Conservation (phyloP, 2,113 vertebrate genomes). For the Passer montanus region DNA sequence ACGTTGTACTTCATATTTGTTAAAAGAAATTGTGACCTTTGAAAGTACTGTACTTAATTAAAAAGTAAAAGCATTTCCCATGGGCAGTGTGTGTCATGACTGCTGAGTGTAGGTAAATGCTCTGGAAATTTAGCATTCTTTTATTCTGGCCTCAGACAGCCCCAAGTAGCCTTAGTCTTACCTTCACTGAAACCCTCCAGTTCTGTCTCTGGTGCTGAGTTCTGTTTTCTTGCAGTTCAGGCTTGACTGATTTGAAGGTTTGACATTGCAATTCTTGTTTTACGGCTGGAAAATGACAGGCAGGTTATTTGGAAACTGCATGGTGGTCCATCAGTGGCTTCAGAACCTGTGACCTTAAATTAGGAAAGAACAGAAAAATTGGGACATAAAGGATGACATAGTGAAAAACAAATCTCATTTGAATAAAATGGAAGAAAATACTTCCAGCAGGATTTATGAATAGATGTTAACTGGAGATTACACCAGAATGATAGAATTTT, state of each 20-base stretch:
- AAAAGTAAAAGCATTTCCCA: neutral
- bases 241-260: neutral
- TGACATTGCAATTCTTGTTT: neutral
- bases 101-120: neutral
- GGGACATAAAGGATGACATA: accelerated
- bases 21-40: neutral
- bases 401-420: accelerated
- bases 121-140: neutral
- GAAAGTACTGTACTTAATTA: neutral
- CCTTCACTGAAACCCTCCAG: neutral
- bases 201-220: neutral
- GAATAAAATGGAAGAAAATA: neutral
- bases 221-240: neutral
- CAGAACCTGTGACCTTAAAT: neutral
- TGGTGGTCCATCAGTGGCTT: neutral
- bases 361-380: neutral
- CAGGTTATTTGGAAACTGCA: neutral
- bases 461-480: neutral
- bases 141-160: neutral
- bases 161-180: neutral
- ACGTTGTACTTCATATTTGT: neutral
- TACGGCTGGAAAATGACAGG: neutral
- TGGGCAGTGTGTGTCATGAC: neutral
- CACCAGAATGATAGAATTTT: neutral
- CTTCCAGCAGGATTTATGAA: neutral